These are phyloP conservation scores for Prionailurus viverrinus DNA, from an alignment of 2,113 vertebrate species.

Conservation along the genomic window DNA sequence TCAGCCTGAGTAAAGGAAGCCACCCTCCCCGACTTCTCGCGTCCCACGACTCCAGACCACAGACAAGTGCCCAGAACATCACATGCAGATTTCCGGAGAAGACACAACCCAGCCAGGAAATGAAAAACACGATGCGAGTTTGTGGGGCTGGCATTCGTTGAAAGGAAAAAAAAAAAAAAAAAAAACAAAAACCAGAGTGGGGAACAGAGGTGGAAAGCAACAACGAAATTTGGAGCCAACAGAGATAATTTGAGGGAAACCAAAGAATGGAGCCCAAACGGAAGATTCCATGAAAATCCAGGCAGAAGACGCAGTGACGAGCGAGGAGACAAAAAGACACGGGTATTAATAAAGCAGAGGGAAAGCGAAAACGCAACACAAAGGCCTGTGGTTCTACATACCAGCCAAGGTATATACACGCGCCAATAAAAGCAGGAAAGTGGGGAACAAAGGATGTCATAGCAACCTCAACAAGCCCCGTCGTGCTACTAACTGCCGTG, in stretches of 20 bases:
- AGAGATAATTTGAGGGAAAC: background rate
- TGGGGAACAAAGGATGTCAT: constrained; percentile 78
- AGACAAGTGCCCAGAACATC: background rate
- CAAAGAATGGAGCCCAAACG: background rate
- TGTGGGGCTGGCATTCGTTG: background rate
- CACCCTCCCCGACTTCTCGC: background rate
- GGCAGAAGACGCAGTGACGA: rapidly evolving
- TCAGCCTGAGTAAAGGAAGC: background rate
- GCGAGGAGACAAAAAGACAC: constrained; percentile 17
- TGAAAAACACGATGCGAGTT: background rate
- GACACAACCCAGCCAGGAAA: background rate
- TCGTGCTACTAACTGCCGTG: background rate
- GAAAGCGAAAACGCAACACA: background rate
- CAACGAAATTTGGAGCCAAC: background rate
- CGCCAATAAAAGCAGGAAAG: constrained; percentile 25
- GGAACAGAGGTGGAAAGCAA: background rate
- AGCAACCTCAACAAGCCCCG: constrained; percentile 61
- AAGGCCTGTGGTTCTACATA: background rate
- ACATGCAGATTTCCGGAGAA: background rate
- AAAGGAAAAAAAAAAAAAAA: background rate
- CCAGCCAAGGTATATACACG: constrained; percentile 53
- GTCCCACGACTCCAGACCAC: background rate
- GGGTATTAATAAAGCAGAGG: background rate
- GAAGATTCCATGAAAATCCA: background rate
- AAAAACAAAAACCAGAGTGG: no score